Evolutionary conservation across 2,888 invertebrate species (phyloP), one percentile per base, ranked within the genome.

Genomic region (Diplazon laetatorius): DNA sequence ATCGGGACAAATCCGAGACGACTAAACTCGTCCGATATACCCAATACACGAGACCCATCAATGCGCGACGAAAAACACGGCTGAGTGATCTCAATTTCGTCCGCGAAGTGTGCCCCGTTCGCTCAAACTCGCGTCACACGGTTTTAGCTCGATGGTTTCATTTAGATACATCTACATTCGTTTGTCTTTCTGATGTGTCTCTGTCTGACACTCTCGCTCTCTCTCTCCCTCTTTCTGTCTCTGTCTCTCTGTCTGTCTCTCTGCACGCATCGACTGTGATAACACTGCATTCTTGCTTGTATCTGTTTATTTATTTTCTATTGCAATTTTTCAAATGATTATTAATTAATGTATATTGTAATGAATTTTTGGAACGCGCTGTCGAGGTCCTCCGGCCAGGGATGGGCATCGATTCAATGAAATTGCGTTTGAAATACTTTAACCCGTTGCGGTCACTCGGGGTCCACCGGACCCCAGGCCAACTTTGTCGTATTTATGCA

Each of bases 41-140:
- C 46, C 48, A 37, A 46, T 35, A 39, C 25, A 57, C 48, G 50
- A 44, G 44, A 46, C 25, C 30, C 35, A 55, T 50, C 42, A 57
- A 46, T 16, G 39, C n/a, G 46, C 46, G 60, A 57, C 30, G 30
- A 2, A 30, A n/a, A 30, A 30, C 30, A 30, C 30, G 30, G 30
- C 37, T 68, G 78, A 78, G 69, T 66, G 78, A 62, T 71, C 74
- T 65, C 71, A 78, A 75, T 78, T 75, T 75, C 75, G 75, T 75
- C 42, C 48, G 69, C 70, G 65, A 46, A 55, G 52, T 63, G 71
- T 72, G 63, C 63, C 63, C 63, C 59, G 69, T 68, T 63, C 57
- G 37, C 52, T 71, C 70, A 57, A 65, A 65, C 30, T 16, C 55
- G 55, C 70, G 52, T 78, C 73, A 70, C 69, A 44, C 74, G 57